These are phyloP conservation scores for Indicator maculatus DNA, from an alignment of 2,113 vertebrate genomes.

Conservation along the genomic window DNA sequence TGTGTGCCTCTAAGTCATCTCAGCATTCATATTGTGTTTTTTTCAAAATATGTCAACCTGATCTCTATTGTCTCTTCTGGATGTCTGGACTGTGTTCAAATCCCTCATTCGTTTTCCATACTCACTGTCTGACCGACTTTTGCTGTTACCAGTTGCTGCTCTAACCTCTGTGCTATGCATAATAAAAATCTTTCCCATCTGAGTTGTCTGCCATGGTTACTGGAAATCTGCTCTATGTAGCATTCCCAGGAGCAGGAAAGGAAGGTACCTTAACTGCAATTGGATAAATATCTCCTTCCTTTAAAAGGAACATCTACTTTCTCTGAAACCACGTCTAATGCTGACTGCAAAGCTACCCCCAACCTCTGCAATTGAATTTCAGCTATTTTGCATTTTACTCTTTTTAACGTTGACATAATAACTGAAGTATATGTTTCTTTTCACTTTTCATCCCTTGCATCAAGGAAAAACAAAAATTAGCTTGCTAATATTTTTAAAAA, in stretches of 20 bases:
- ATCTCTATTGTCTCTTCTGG: not conserved
- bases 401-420: not conserved
- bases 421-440: not conserved
- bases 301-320: not conserved
- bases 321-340: not conserved
- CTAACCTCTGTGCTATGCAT: conserved; percentile 56
- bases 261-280: not conserved
- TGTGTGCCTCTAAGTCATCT: not conserved
- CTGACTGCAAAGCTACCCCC: not conserved
- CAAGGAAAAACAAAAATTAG: not conserved
- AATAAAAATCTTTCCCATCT: conserved; percentile 65
- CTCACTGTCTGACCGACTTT: conserved; percentile 30
- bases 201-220: conserved; percentile 59
- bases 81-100: not conserved
- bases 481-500: conserved; percentile 2
- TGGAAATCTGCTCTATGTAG: conserved; percentile 46
- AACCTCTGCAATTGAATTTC: not conserved
- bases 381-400: conserved; percentile 8
- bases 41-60: not conserved
- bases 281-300: conserved; percentile 32
- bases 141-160: conserved; percentile 16
- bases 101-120: conserved; percentile 13
- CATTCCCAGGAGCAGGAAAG: conserved; percentile 45
- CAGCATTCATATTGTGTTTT: not conserved
- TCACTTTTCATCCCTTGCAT: not conserved